Percentiles rank a stretch among this genome's conserved stretches.
phyloP scores from a whole-genome alignment of 2,888 invertebrate genomes.

The Xanthostigma xanthostigma region DNA sequence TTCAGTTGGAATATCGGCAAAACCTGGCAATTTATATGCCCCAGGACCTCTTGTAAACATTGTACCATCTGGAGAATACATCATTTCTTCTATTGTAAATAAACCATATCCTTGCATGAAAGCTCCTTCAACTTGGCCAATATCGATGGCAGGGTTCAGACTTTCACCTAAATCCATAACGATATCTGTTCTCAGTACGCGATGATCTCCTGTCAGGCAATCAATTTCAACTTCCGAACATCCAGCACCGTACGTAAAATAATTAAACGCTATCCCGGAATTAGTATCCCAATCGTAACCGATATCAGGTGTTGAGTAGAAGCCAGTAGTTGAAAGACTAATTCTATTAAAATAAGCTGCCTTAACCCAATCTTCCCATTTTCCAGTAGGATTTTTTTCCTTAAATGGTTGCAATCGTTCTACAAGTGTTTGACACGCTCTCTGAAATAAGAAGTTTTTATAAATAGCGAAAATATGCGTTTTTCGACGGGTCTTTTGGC shows the following conservation, averaged over 20 bases:
- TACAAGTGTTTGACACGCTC: conserved; percentile 63
- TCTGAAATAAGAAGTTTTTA: conserved; percentile 25
- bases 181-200: conserved; percentile 76
- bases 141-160: conserved; percentile 90
- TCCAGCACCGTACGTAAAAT: conserved; percentile 76
- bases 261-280: conserved; percentile 60
- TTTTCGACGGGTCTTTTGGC: background rate
- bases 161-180: conserved; percentile 95
- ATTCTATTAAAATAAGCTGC: conserved; percentile 64
- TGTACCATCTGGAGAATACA: conserved; percentile 71
- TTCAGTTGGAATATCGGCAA: conserved; percentile 78
- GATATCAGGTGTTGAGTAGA: conserved; percentile 60
- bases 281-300: conserved; percentile 56
- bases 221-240: conserved; percentile 86
- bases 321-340: conserved; percentile 70
- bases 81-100: conserved; percentile 78
- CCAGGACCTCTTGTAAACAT: conserved; percentile 81
- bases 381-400: conserved; percentile 55
- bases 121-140: conserved; percentile 92
- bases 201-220: conserved; percentile 86
- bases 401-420: conserved; percentile 61
- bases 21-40: conserved; percentile 86
- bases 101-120: conserved; percentile 91
- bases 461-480: background rate
- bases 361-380: conserved; percentile 73